Percentiles rank a stretch among this genome's conserved stretches.
Conservation (phyloP, 2,888 invertebrate genomes). For the Yponomeuta plumbellus region DNA sequence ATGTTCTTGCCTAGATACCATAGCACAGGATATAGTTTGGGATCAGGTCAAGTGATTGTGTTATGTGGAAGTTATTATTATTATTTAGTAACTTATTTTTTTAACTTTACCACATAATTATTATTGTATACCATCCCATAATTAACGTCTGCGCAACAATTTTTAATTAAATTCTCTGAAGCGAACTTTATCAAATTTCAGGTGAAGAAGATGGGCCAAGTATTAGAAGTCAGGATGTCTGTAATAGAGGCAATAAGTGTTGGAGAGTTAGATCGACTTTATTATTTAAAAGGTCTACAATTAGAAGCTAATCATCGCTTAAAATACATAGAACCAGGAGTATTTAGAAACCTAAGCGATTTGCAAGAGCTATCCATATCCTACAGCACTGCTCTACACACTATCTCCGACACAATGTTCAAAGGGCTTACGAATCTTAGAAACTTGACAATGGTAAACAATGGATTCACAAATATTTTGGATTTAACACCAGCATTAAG, state of each 20-base stretch:
- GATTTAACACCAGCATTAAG: conserved; percentile 60
- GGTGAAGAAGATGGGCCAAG: conserved; percentile 46
- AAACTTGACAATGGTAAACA: conserved; percentile 71
- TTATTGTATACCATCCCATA: background rate
- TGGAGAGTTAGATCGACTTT: conserved; percentile 57
- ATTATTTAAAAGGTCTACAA: conserved; percentile 56
- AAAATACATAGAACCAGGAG: conserved; percentile 60
- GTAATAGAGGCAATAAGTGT: conserved; percentile 55
- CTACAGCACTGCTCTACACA: conserved; percentile 64
- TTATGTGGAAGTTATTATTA: too few relatives aligned
- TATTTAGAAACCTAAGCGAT: conserved; percentile 64
- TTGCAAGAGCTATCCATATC: conserved; percentile 73
- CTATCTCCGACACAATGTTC: conserved; percentile 63
- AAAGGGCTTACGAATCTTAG: conserved; percentile 66
- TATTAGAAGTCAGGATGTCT: conserved; percentile 67
- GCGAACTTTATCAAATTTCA: background rate
- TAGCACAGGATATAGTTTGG: too few relatives aligned
- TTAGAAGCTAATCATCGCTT: conserved; percentile 75
- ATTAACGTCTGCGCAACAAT: background rate
- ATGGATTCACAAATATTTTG: conserved; percentile 66
- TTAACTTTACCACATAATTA: too few relatives aligned
- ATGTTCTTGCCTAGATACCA: too few relatives aligned
- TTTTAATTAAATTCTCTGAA: background rate
- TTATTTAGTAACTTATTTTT: too few relatives aligned
- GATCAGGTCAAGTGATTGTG: too few relatives aligned